Base-by-base conservation (phyloP, 2,113 vertebrate species). In the Alouatta palliata region DNA sequence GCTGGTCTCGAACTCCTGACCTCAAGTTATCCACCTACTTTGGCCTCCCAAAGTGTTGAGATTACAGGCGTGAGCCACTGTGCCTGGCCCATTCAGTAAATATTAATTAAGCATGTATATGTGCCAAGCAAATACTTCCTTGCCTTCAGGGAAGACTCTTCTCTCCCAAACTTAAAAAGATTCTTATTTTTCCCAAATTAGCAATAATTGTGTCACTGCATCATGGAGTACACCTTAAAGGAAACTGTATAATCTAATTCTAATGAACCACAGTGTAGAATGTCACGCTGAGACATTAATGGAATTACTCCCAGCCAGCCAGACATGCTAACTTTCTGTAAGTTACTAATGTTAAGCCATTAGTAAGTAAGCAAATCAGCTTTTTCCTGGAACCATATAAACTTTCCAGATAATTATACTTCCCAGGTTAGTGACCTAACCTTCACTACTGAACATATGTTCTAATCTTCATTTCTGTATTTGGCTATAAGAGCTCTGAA, bases 381-480 rank as follows among this genome's bases (percentile, higher is more conserved):
- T 91, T 94, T 92, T 87, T 79, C 86, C 64, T 92, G 68, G 76
- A 95, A 87, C 56, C 77, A 84, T 47, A 56, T 52, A 35, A 89
- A 93, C n/a, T 80, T 64, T 91, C 35, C 68, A 40, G 73, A 54
- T 82, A 56, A 73, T 30, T 88, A 11, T 13, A 52, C 14, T 80
- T 54, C 49, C 37, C 45, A 54, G 40, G 27, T 83, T 81, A 40
- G 61, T 73, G 58, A 64, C 80, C 87, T 70, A 66, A 56, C 49
- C 52, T 45, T 95, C 56, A 77, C 43, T 76, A 13, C 54, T 73
- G 87, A 94, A 49, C 54, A 17, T 56, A 11, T 40, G 4, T 56
- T 87, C 82, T 93, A 6, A 47, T 56, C 43, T 77, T 96, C 37
- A n/a, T 64, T 23, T n/a, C 40, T 73, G 37, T 71, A 23, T 95